Conservation (phyloP, 2,113 vertebrate species). For the Leptobrachium leishanense region DNA sequence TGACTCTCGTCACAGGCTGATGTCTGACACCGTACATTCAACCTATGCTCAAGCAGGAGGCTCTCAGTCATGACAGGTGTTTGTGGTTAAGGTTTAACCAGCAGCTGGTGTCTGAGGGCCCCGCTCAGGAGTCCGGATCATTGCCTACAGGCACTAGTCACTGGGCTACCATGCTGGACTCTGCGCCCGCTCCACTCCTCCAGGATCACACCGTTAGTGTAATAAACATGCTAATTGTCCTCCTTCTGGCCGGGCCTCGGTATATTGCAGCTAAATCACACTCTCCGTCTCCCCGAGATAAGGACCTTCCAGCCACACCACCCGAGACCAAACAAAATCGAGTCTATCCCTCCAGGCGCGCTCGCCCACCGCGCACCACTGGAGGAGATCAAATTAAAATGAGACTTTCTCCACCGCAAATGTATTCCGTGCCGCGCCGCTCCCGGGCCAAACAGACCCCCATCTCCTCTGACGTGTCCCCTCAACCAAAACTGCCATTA, state of each 20-base stretch:
- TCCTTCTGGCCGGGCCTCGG: background rate
- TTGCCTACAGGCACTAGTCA: no score
- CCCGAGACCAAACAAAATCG: background rate
- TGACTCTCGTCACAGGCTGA: no score
- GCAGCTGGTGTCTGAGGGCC: no score
- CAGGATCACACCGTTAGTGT: no score
- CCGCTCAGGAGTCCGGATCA: no score
- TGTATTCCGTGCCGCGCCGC: background rate
- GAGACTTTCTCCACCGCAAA: background rate
- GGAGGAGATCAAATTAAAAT: constrained; percentile 3
- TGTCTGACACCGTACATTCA: no score
- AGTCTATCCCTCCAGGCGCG: background rate
- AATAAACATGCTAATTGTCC: background rate
- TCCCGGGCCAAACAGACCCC: background rate
- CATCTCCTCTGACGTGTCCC: background rate
- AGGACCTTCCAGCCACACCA: background rate
- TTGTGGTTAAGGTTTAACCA: no score
- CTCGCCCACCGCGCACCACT: background rate
- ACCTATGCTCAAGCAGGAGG: no score
- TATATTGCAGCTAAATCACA: background rate
- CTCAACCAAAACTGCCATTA: background rate
- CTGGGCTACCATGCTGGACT: no score
- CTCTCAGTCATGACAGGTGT: no score
- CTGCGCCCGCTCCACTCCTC: no score
- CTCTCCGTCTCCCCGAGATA: background rate